phyloP scores from a whole-genome alignment of 1,140 invertebrate genomes.

The Papilio machaon region DNA sequence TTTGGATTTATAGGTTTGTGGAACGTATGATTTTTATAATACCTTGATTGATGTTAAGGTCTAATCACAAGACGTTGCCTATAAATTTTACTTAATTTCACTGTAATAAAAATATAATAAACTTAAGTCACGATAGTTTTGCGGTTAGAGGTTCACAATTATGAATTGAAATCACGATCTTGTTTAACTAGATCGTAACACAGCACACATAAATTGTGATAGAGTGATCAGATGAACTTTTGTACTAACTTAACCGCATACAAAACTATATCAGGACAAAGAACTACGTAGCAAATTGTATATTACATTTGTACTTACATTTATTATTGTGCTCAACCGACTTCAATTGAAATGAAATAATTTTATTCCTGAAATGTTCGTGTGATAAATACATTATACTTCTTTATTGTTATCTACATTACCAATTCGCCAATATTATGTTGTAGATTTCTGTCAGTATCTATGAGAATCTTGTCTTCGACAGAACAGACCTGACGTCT shows the following conservation, averaged over 20 bases:
- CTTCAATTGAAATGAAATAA: not conserved
- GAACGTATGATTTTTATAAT: slow-evolving; percentile 9
- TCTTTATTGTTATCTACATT: too few species aligned
- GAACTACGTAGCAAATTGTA: not conserved
- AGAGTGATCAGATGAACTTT: not conserved
- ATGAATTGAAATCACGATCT: not conserved
- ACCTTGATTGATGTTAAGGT: slow-evolving; percentile 1
- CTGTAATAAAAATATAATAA: slow-evolving; percentile 9
- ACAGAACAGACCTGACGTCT: not conserved
- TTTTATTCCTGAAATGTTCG: not conserved
- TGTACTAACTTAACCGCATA: not conserved
- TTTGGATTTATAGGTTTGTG: slow-evolving; percentile 8
- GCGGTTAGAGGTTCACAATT: not conserved
- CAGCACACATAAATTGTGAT: not conserved
- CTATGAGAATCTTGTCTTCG: not conserved
- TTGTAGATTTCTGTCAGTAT: not conserved
- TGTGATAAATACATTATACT: not conserved
- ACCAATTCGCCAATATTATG: too few species aligned
- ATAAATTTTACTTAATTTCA: not conserved
- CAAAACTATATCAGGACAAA: not conserved
- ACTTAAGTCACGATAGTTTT: not conserved
- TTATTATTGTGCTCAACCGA: not conserved
- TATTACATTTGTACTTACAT: too few species aligned
- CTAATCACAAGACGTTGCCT: slow-evolving; percentile 3
- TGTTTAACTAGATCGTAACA: not conserved